A percentile compares a stretch with the other conserved stretches of the same genome.
Evolutionary conservation across 2,797 vertebrate genomes (phyloP).

Genomic region (Rhinichthys osculus): DNA sequence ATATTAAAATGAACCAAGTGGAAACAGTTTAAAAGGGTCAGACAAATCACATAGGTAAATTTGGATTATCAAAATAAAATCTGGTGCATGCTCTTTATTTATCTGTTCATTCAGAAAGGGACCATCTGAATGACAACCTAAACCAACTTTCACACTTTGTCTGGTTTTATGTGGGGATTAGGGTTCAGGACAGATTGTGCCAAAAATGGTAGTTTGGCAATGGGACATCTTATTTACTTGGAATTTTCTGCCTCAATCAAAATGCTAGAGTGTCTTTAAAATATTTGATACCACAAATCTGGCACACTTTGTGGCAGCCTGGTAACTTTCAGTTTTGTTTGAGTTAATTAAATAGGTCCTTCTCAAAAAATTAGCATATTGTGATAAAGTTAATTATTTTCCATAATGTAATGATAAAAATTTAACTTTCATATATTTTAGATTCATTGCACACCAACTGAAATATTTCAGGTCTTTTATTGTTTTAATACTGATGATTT

Average conservation of each 20-base stretch:
- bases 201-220: not conserved
- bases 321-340: not conserved
- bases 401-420: no score
- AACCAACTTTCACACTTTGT: not conserved
- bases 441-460: no score
- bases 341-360: no score
- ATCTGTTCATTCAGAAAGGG: not conserved
- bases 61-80: not conserved
- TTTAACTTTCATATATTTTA: no score
- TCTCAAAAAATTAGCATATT: no score
- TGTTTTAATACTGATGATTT: no score
- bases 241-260: not conserved
- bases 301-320: not conserved
- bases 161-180: not conserved
- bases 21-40: not conserved
- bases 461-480: no score
- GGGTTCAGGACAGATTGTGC: not conserved
- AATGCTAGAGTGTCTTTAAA: not conserved
- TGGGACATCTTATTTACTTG: not conserved
- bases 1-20: not conserved
- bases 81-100: not conserved
- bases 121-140: not conserved
- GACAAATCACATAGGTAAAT: not conserved
- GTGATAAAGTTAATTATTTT: no score
- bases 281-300: not conserved